Conservation (phyloP, 1,140 invertebrate genomes). For the Papilio polyxenes region DNA sequence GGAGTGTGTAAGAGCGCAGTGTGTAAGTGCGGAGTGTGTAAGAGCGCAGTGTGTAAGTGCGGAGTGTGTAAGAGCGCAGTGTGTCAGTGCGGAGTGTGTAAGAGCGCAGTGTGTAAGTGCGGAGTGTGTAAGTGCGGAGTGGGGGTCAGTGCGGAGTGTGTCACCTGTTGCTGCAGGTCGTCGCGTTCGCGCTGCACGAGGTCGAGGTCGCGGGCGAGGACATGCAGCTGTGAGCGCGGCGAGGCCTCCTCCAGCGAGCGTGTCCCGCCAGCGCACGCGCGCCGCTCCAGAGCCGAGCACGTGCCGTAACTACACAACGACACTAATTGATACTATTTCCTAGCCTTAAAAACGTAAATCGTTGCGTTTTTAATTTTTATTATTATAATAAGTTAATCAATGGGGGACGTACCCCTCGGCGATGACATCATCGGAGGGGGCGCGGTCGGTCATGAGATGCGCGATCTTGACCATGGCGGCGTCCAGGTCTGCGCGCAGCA, state of each 20-base stretch:
- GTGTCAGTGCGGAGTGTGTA: too few relatives aligned
- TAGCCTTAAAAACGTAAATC: too few relatives aligned
- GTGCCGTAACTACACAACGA: slow-evolving; percentile 60
- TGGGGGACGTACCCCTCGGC: slow-evolving; percentile 81
- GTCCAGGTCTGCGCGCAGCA: slow-evolving; percentile 80
- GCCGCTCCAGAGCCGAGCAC: slow-evolving; percentile 42
- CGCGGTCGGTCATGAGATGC: slow-evolving; percentile 76
- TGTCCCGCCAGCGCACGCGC: slow-evolving; percentile 43
- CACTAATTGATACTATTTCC: not conserved
- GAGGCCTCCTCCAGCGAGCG: slow-evolving; percentile 50
- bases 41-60: too few relatives aligned
- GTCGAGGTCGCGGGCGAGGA: slow-evolving; percentile 82
- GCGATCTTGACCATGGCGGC: slow-evolving; percentile 82
- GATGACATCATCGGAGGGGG: slow-evolving; percentile 79
- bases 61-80: too few relatives aligned
- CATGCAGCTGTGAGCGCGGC: slow-evolving; percentile 46
- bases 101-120: too few relatives aligned
- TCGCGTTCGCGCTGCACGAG: slow-evolving; percentile 84
- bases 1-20: too few relatives aligned
- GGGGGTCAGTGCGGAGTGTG: not conserved
- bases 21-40: too few relatives aligned
- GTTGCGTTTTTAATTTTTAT: too few relatives aligned
- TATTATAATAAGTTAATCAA: not conserved
- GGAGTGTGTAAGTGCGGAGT: too few relatives aligned
- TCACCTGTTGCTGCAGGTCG: slow-evolving; percentile 87